Percentiles rank a stretch among this genome's conserved stretches.
These are phyloP conservation scores for Sceloporus undulatus DNA, from an alignment of 2,113 vertebrate genomes.

Conservation along the genomic window DNA sequence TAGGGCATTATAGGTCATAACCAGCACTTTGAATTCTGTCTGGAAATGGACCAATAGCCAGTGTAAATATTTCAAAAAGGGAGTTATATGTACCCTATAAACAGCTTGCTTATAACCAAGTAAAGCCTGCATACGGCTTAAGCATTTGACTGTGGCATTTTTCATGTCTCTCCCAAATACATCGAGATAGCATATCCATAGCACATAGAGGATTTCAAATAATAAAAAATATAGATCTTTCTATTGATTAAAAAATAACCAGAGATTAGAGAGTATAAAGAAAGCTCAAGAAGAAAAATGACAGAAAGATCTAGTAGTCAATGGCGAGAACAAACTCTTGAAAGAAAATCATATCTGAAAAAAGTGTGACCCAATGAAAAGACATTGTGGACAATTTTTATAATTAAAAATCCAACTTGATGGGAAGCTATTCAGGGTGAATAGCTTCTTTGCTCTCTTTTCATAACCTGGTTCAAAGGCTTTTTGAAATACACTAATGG, in stretches of 20 bases:
- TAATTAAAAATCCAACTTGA: slow-evolving; percentile 9
- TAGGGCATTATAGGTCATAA: too few species aligned
- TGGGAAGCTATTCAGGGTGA: not conserved
- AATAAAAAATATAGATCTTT: slow-evolving; percentile 42
- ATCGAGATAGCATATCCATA: not conserved
- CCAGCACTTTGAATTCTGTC: too few species aligned
- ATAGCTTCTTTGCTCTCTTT: not conserved
- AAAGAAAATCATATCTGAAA: not conserved
- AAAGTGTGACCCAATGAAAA: not conserved
- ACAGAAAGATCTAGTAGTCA: not conserved
- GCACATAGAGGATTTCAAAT: slow-evolving; percentile 22
- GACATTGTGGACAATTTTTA: not conserved
- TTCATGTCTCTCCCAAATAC: not conserved
- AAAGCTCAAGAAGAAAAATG: slow-evolving; percentile 10
- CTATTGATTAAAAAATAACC: slow-evolving; percentile 37
- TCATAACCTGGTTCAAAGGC: not conserved
- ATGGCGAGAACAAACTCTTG: not conserved
- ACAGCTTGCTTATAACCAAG: too few species aligned
- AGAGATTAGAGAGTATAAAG: slow-evolving; percentile 39
- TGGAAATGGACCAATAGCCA: too few species aligned
- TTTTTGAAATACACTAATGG: not conserved
- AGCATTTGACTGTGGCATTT: not conserved
- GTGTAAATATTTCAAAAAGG: too few species aligned
- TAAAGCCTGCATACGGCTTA: too few species aligned
- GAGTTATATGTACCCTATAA: too few species aligned